A percentile compares a stretch with the other conserved stretches of the same genome.
Conservation (phyloP, 2,888 invertebrate genomes). For the Liposcelis brunnea region DNA sequence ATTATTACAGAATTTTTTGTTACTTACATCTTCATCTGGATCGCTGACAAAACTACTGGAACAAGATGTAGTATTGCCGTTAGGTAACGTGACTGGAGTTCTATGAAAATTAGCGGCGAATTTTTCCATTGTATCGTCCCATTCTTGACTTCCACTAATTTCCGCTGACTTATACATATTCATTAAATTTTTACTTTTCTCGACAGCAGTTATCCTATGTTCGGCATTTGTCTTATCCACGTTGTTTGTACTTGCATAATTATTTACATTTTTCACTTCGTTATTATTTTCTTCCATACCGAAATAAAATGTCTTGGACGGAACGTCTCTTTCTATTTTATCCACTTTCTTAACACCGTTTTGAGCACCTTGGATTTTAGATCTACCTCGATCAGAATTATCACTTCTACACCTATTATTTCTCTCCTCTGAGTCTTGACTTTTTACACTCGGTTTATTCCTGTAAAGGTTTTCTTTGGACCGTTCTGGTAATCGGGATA, state of each 20-base stretch:
- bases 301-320: constrained; percentile 53
- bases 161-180: constrained; percentile 23
- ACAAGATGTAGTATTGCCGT: constrained; percentile 6
- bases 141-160: constrained; percentile 17
- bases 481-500: constrained; percentile 1
- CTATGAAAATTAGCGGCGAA: constrained; percentile 23
- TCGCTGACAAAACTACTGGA: constrained; percentile 1
- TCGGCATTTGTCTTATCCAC: constrained; percentile 8
- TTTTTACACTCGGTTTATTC: constrained; percentile 10
- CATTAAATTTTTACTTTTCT: constrained; percentile 15
- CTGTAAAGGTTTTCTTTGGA: constrained; percentile 2
- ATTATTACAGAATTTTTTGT: constrained; percentile 2
- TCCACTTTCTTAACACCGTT: neutral
- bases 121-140: constrained; percentile 22
- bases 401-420: constrained; percentile 11
- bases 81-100: constrained; percentile 10
- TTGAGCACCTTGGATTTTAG: no score
- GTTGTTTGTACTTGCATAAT: neutral
- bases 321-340: constrained; percentile 17
- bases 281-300: constrained; percentile 44
- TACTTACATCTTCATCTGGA: constrained; percentile 12
- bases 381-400: constrained; percentile 11
- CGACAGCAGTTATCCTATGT: constrained; percentile 10
- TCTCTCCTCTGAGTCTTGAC: constrained; percentile 7
- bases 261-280: neutral